phyloP scores from a whole-genome alignment of 2,113 vertebrate species.

The Ornithorhynchus anatinus region DNA sequence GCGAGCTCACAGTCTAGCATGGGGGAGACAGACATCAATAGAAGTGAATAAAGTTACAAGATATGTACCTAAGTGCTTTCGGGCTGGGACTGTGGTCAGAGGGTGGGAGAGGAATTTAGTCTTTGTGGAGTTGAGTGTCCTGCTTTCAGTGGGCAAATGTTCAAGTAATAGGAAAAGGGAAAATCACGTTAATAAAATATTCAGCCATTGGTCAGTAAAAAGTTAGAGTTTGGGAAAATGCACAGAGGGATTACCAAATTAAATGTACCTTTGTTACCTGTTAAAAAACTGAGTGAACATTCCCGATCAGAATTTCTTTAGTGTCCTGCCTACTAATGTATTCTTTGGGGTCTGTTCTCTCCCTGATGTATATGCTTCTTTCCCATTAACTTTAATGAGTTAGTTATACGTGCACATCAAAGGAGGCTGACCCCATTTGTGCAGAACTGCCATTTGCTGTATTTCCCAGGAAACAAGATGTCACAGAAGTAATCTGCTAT shows the following conservation, averaged over 20 bases:
- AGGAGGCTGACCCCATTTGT: background rate
- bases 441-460: background rate
- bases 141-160: background rate
- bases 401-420: background rate
- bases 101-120: too few relatives aligned
- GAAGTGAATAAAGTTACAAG: too few relatives aligned
- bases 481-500: background rate
- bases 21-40: too few relatives aligned
- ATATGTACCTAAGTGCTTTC: too few relatives aligned
- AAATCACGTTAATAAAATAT: background rate
- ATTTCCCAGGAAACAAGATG: slow-evolving; percentile 13
- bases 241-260: background rate
- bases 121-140: background rate
- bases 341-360: background rate
- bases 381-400: background rate
- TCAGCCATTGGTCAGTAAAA: background rate
- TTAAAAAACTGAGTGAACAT: background rate
- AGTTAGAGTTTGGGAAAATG: background rate
- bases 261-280: background rate
- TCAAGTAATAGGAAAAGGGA: background rate
- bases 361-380: background rate
- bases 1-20: too few relatives aligned
- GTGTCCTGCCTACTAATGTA: background rate
- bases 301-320: background rate
- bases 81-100: too few relatives aligned